These are phyloP conservation scores for Synodontis membranacea DNA, from an alignment of 2,113 vertebrate genomes.

Conservation along the genomic window DNA sequence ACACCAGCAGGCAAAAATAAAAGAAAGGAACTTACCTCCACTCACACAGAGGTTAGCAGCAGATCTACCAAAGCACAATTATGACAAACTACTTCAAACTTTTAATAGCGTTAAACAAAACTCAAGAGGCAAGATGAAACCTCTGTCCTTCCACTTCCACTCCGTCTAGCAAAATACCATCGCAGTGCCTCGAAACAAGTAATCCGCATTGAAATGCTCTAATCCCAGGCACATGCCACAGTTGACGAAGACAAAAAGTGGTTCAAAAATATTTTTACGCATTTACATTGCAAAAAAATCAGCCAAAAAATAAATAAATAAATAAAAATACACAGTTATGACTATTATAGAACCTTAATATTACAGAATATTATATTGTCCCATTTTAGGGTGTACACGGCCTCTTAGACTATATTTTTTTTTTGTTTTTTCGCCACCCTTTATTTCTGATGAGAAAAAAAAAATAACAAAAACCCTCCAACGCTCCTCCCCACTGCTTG, in stretches of 20 bases:
- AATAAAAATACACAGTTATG: too few relatives aligned
- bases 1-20: neutral
- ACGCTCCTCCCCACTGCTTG: conserved; percentile 58
- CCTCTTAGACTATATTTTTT: neutral
- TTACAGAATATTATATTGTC: neutral
- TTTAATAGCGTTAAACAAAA: conserved; percentile 34
- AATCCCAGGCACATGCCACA: conserved; percentile 78
- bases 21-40: conserved; percentile 16
- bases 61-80: neutral
- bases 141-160: conserved; percentile 56
- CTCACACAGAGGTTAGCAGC: conserved; percentile 1
- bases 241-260: conserved; percentile 43
- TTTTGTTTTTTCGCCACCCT: neutral
- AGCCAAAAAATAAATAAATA: neutral
- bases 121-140: conserved; percentile 38
- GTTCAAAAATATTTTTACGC: conserved; percentile 41
- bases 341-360: neutral
- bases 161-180: conserved; percentile 55
- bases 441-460: conserved; percentile 43
- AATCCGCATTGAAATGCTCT: conserved; percentile 77
- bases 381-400: neutral
- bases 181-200: conserved; percentile 63
- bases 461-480: neutral
- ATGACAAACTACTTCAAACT: neutral
- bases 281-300: conserved; percentile 30